Evolutionary conservation across 23 tunicate genomes (phyloP).

Genomic region (Ciona savignyi): DNA sequence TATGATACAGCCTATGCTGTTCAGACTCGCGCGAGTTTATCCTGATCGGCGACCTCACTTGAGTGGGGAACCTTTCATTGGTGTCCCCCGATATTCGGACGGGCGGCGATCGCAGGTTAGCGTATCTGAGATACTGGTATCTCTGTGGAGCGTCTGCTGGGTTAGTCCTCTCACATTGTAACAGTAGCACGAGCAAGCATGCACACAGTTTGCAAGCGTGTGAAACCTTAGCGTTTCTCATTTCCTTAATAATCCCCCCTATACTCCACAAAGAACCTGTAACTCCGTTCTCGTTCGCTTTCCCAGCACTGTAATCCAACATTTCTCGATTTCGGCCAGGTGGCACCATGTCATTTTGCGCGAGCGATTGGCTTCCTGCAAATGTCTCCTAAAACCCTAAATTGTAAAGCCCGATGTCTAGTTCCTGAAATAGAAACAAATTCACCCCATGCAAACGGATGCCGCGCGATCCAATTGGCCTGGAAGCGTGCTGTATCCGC

Average conservation of each 20-base stretch:
- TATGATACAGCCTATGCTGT: neutral
- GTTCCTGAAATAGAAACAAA: neutral
- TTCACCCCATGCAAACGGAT: neutral
- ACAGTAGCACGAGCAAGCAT: neutral
- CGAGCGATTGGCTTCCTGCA: neutral
- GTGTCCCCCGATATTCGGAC: too few relatives aligned
- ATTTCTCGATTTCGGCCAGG: neutral
- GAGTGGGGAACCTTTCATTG: too few relatives aligned
- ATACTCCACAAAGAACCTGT: neutral
- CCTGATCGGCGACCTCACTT: neutral
- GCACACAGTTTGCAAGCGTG: neutral
- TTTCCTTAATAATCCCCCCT: neutral
- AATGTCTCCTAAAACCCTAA: neutral
- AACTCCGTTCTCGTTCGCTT: neutral
- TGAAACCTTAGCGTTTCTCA: neutral
- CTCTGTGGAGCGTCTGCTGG: too few relatives aligned
- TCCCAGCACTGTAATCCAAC: neutral
- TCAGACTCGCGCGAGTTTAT: neutral
- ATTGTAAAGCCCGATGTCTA: neutral
- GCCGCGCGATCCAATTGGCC: neutral
- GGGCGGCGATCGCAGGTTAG: neutral
- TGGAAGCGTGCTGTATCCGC: neutral
- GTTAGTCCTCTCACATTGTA: too few relatives aligned
- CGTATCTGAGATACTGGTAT: neutral
- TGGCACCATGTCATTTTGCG: neutral